phyloP scores from a whole-genome alignment of 2,113 vertebrate species.

The Parotia lawesii region DNA sequence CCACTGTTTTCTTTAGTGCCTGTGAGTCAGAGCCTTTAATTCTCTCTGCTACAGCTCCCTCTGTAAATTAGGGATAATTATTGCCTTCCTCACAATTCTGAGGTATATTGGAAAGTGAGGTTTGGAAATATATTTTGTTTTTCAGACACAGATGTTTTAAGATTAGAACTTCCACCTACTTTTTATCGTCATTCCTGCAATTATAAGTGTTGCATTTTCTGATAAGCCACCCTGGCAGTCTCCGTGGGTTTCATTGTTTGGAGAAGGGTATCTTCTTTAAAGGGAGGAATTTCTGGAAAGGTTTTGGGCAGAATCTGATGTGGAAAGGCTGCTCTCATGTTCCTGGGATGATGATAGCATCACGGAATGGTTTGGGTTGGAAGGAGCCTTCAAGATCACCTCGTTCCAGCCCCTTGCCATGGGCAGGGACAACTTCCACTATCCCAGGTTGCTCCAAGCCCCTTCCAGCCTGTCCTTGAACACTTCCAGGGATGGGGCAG shows the following conservation, averaged over 20 bases:
- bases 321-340: not conserved
- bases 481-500: not conserved
- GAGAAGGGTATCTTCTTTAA: not conserved
- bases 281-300: not conserved
- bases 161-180: not conserved
- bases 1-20: not conserved
- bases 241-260: not conserved
- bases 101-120: not conserved
- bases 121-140: not conserved
- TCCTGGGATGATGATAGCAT: not conserved
- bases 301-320: not conserved
- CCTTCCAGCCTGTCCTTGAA: accelerated
- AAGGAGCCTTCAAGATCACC: not conserved
- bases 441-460: not conserved
- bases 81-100: not conserved
- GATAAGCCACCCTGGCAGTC: not conserved
- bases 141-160: not conserved
- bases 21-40: not conserved
- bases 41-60: not conserved
- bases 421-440: not conserved
- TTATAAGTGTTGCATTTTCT: not conserved
- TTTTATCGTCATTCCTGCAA: not conserved
- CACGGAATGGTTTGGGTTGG: not conserved
- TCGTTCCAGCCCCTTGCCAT: not conserved
- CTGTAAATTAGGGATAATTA: not conserved